phyloP scores from a whole-genome alignment of 2,113 vertebrate species.

The Gadus macrocephalus region DNA sequence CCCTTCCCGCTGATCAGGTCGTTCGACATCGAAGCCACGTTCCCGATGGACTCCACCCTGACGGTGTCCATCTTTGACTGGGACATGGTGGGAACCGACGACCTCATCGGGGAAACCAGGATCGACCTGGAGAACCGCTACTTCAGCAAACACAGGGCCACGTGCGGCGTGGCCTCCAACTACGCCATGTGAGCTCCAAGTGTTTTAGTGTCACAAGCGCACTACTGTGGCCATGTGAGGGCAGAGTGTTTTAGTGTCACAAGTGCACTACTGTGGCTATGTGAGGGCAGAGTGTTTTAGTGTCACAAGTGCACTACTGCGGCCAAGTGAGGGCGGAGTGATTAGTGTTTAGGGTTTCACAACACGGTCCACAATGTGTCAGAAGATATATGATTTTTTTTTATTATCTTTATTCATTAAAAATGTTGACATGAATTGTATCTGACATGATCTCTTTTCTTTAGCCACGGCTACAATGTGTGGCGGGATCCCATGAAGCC shows the following conservation, averaged over 20 bases:
- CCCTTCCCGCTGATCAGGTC: slow-evolving; percentile 70
- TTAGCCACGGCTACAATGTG: slow-evolving; percentile 94
- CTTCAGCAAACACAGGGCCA: slow-evolving; percentile 97
- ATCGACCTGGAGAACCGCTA: slow-evolving; percentile 95
- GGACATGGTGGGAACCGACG: slow-evolving; percentile 95
- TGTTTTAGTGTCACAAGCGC: too few relatives aligned
- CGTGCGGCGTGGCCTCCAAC: slow-evolving; percentile 79
- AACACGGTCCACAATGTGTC: not conserved
- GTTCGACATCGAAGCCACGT: slow-evolving; percentile 93
- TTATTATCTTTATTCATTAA: not conserved
- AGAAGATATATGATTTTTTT: not conserved
- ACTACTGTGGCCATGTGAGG: too few relatives aligned
- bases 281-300: too few relatives aligned
- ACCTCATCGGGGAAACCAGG: slow-evolving; percentile 98
- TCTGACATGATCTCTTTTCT: not conserved
- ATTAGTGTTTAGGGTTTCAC: too few relatives aligned
- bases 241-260: too few relatives aligned
- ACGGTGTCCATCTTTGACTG: slow-evolving; percentile 93
- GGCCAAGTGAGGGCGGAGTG: too few relatives aligned
- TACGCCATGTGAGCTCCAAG: slow-evolving; percentile 81
- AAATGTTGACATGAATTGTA: not conserved
- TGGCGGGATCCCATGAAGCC: slow-evolving; percentile 97
- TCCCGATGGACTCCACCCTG: slow-evolving; percentile 97
- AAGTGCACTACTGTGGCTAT: too few relatives aligned
- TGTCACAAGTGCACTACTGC: too few relatives aligned